phyloP scores from a whole-genome alignment of 2,888 invertebrate species.

The Fragum fragum region DNA sequence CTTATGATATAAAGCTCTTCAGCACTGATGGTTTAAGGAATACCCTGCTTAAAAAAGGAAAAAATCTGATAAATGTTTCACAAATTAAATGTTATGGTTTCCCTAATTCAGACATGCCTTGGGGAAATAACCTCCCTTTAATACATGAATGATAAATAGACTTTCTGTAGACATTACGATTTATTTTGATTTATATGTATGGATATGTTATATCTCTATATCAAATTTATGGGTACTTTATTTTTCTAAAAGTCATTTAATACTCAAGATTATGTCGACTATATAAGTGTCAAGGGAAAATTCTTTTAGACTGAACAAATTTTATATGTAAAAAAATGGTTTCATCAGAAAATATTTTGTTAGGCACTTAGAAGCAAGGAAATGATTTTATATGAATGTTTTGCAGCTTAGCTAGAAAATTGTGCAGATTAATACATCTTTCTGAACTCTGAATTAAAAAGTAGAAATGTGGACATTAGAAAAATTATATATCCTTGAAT shows the following conservation, averaged over 20 bases:
- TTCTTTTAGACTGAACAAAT: background rate
- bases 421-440: too few species aligned
- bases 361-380: too few species aligned
- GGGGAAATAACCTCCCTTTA: conserved; percentile 1
- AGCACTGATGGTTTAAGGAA: too few species aligned
- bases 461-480: too few species aligned
- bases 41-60: too few species aligned
- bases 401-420: too few species aligned
- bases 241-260: background rate
- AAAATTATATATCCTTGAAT: too few species aligned
- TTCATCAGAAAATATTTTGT: too few species aligned
- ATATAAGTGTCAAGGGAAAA: background rate
- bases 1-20: too few species aligned
- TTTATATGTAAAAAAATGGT: too few species aligned
- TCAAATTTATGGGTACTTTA: background rate
- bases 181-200: background rate
- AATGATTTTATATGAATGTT: too few species aligned
- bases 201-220: background rate
- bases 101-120: background rate
- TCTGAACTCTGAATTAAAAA: too few species aligned
- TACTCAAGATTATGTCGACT: background rate
- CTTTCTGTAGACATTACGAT: background rate
- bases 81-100: conserved; percentile 6
- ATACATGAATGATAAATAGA: background rate
- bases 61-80: background rate